Evolutionary conservation across 2,113 vertebrate species (phyloP), one percentile per base, ranked within the genome.

Genomic region (Mesitornis unicolor): DNA sequence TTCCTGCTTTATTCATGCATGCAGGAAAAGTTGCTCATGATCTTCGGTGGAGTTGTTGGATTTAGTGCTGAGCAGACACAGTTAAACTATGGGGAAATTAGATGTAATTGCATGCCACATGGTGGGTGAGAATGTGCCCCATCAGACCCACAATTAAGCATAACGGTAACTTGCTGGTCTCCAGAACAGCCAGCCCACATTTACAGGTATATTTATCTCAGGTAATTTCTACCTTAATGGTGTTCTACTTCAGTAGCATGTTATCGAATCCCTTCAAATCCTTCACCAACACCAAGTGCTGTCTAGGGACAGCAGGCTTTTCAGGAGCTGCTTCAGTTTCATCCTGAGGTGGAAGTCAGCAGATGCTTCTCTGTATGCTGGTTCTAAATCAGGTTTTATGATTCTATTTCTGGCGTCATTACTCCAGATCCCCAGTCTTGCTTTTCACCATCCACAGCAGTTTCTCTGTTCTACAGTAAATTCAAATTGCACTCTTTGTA

Each of bases 331-430:
- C 40, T 87, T 93, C 71, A 26, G 36, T 88, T 94, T 65, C 70
- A 65, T 64, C 87, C 82, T 74, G 80, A 79, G 81, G 29, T 59
- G 10, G 64, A 92, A 93, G 60, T 75, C 77, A 84, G 91, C 91
- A 96, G 93, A 85, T 94, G 89, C 76, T 96, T 70, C 86, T 83
- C 80, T 67, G 54, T 51, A 86, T 73, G 80, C 31, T 48, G 47
- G 65, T 89, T 84, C 89, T 96, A 75, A 92, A 89, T 89, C 69
- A 77, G 69, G 40, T 94, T 95, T 96, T 93, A 94, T 73, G 31
- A 83, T 78, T 91, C 76, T 84, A n/a, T 93, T 92, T 95, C 89
- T 92, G 70, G 84, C 56, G 74, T 74, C 61, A n/a, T 65, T 69
- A 76, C 65, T 83, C 61, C 82, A 94, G n/a, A 87, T 76, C 91